Evolutionary conservation across 35 echinoderm and acorn worm genomes (phyloP).

Genomic region (Holothuria glaberrima): DNA sequence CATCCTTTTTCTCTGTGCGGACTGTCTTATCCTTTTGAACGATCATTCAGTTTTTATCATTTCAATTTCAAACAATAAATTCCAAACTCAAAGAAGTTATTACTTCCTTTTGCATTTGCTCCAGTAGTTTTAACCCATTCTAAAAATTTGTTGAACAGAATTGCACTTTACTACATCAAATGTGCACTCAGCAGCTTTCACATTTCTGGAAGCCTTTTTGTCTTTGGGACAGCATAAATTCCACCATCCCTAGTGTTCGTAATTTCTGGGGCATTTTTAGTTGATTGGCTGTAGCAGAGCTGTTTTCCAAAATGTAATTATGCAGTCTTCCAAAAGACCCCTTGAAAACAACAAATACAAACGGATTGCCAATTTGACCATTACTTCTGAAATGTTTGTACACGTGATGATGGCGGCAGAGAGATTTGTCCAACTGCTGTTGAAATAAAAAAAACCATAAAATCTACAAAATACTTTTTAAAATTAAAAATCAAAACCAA

Average conservation of each 20-base stretch:
- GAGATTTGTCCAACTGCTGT: slow-evolving; percentile 15
- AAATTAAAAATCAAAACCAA: too few relatives aligned
- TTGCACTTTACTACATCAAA: too few relatives aligned
- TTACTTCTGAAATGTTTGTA: slow-evolving; percentile 19
- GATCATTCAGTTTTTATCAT: too few relatives aligned
- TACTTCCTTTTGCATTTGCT: background rate
- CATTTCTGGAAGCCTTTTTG: background rate
- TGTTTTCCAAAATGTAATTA: slow-evolving; percentile 28
- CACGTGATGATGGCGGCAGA: background rate
- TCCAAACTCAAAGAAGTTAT: background rate
- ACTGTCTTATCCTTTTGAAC: too few relatives aligned
- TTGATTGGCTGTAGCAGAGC: slow-evolving; percentile 27
- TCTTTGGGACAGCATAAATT: slow-evolving; percentile 3
- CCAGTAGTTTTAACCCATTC: background rate
- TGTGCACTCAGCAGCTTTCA: background rate
- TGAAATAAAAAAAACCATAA: background rate
- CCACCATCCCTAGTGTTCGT: slow-evolving; percentile 11
- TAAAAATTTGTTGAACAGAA: background rate
- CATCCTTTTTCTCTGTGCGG: too few relatives aligned
- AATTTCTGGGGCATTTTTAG: slow-evolving; percentile 42
- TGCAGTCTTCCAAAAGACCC: slow-evolving; percentile 12
- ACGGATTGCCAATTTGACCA: slow-evolving; percentile 12
- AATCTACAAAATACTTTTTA: too few relatives aligned
- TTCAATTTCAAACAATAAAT: too few relatives aligned
- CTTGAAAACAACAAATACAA: background rate